phyloP scores from a whole-genome alignment of 2,113 vertebrate species.

The Lichenostomus cassidix region DNA sequence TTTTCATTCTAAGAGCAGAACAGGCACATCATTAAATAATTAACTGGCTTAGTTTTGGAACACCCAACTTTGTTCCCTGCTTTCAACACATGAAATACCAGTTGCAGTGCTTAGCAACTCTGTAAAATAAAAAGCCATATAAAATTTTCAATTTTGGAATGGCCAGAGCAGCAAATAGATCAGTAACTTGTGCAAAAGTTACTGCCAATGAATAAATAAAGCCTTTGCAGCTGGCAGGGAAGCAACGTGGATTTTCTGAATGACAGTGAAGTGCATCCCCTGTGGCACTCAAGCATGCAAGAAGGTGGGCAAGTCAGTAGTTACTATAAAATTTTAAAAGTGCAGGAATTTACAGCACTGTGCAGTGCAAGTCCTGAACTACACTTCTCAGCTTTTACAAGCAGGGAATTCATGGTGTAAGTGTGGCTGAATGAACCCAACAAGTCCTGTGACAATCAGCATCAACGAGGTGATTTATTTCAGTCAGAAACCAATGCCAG shows the following conservation, averaged over 20 bases:
- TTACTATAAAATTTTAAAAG: neutral
- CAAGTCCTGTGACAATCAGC: neutral
- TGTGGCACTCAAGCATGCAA: neutral
- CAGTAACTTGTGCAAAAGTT: neutral
- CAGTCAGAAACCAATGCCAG: neutral
- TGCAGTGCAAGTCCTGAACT: neutral
- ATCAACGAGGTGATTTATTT: neutral
- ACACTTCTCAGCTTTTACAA: neutral
- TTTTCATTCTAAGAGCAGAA: neutral
- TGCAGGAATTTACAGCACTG: neutral
- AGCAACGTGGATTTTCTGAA: neutral
- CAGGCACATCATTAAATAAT: neutral
- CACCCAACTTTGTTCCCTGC: neutral
- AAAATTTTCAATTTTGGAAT: neutral
- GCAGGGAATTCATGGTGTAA: rapidly evolving
- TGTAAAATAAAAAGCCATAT: neutral
- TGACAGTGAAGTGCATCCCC: neutral
- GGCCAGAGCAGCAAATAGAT: neutral
- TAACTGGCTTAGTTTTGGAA: neutral
- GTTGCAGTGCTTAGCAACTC: neutral
- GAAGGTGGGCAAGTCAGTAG: neutral
- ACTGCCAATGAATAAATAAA: neutral
- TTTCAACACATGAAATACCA: neutral
- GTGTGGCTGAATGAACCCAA: neutral
- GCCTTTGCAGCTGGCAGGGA: neutral